These are phyloP conservation scores for Chiropotes sagulatus DNA, from an alignment of 2,797 vertebrate genomes.

Conservation along the genomic window DNA sequence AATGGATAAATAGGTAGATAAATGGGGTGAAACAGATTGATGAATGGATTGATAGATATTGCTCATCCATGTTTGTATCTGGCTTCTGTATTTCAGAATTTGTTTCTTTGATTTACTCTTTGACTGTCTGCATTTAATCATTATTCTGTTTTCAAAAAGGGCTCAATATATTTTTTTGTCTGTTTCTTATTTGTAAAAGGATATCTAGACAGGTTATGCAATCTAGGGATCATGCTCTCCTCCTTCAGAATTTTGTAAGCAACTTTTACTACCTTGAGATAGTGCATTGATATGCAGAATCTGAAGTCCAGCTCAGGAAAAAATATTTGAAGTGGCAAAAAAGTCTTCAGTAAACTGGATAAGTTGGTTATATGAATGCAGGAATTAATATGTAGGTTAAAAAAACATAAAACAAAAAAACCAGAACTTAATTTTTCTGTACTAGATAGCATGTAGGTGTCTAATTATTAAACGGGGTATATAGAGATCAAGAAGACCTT, in stretches of 20 bases:
- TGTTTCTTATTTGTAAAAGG: neutral
- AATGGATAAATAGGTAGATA: neutral
- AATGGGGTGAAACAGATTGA: neutral
- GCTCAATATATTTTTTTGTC: neutral
- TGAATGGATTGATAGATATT: neutral
- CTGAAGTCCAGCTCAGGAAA: neutral
- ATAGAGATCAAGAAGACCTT: neutral
- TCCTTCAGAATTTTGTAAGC: neutral
- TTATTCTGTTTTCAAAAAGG: neutral
- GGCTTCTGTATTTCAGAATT: neutral
- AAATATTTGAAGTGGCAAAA: neutral
- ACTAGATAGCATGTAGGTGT: neutral
- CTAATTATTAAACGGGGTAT: neutral
- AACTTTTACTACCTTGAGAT: neutral
- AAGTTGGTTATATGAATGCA: neutral
- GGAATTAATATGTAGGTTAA: neutral
- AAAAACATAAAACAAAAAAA: neutral
- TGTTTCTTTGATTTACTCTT: neutral
- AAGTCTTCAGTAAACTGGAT: neutral
- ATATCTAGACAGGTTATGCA: neutral
- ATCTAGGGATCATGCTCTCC: neutral
- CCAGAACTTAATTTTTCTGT: neutral
- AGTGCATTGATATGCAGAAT: neutral
- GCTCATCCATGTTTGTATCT: neutral
- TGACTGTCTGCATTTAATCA: neutral